Evolutionary conservation across 2,888 invertebrate species (phyloP), one percentile per base, ranked within the genome.

Genomic region (Morpho deidamia): DNA sequence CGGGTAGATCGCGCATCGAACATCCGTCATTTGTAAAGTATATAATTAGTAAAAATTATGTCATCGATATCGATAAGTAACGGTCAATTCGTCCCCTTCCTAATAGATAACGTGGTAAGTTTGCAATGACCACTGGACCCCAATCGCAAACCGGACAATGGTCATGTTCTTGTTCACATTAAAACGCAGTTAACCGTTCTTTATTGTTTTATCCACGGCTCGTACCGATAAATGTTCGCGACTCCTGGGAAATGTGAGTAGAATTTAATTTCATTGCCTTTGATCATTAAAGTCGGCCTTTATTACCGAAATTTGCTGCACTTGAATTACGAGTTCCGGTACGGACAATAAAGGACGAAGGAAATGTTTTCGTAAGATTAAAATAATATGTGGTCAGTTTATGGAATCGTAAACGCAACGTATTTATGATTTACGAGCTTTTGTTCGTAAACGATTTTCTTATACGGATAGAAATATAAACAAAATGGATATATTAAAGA

Each of bases 171-270:
- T 86, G 83, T 84, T 83, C 86, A 78, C 87, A 89, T 89, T 87
- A 88, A 87, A 88, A 82, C 77, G 81, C 88, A 81, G 83, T 88
- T 88, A 87, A 82, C 81, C 83, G 83, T 86, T 87, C 87, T 88
- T 88, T 88, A 89, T 89, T 88, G 87, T 89, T 88, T 86, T 81
- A 88, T 85, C 80, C 81, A 73, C 76, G 72, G 69, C 72, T 69
- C 71, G 64, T 67, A 67, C 82, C 83, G 79, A 85, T 86, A 86
- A 86, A 85, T 81, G 87, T 83, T 79, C 81, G 71, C 77, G 75
- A 69, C 80, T 79, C 80, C 80, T 84, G 85, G 85, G 82, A 85
- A 84, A 82, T 76, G 74, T 75, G 76, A 71, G 70, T 68, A 64
- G 74, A 74, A 74, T 76, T 77, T 76, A 76, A 81, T 77, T 78